These are phyloP conservation scores for Lates calcarifer DNA, from an alignment of 2,113 vertebrate genomes.

Conservation along the genomic window DNA sequence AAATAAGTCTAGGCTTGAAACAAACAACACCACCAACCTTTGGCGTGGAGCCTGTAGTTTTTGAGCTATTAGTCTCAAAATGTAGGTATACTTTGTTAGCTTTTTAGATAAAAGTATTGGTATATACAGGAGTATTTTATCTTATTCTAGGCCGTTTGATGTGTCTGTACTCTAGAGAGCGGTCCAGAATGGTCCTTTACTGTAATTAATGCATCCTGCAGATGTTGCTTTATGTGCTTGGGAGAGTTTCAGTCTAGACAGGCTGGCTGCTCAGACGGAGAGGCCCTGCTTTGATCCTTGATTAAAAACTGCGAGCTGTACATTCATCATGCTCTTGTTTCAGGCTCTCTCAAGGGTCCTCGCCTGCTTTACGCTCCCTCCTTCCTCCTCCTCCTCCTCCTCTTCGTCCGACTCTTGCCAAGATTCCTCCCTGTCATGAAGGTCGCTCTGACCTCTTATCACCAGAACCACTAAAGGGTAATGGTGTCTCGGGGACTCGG, in stretches of 20 bases:
- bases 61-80: not conserved
- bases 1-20: not conserved
- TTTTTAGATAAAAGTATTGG: not conserved
- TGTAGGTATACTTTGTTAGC: not conserved
- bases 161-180: slow-evolving; percentile 51
- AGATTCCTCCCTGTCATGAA: slow-evolving; percentile 60
- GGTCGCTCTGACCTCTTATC: slow-evolving; percentile 63
- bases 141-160: slow-evolving; percentile 26
- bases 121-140: slow-evolving; percentile 9
- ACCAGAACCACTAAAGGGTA: slow-evolving; percentile 52
- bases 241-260: slow-evolving; percentile 86
- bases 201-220: slow-evolving; percentile 87
- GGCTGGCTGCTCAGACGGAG: slow-evolving; percentile 83
- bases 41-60: not conserved
- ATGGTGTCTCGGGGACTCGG: slow-evolving; percentile 19
- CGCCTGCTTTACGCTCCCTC: slow-evolving; percentile 47
- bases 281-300: slow-evolving; percentile 86
- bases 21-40: slow-evolving; percentile 23
- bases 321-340: slow-evolving; percentile 84
- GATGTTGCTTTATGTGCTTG: slow-evolving; percentile 87
- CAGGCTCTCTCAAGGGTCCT: slow-evolving; percentile 68
- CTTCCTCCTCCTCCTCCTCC: slow-evolving; percentile 40
- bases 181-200: slow-evolving; percentile 76
- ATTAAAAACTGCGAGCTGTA: slow-evolving; percentile 85
- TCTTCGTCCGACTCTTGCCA: slow-evolving; percentile 36